Conservation (phyloP, 2,888 invertebrate species). For the Stramonita haemastoma region DNA sequence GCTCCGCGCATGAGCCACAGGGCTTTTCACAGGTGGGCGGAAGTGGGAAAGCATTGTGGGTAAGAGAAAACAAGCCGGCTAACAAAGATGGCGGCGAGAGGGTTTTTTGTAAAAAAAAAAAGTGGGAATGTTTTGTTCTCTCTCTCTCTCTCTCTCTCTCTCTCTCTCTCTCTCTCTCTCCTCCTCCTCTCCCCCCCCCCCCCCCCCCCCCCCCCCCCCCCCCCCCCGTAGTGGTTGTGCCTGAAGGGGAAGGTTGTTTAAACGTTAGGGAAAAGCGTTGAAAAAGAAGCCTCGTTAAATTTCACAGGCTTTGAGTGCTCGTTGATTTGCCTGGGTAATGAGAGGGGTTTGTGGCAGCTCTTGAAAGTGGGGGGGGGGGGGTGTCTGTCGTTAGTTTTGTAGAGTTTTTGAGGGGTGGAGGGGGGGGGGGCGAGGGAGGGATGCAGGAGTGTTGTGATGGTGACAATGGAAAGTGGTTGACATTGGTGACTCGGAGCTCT, state of each 20-base stretch:
- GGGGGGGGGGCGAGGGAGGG: neutral
- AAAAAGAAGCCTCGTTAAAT: constrained; percentile 11
- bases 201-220: no score
- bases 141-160: no score
- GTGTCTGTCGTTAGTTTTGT: no score
- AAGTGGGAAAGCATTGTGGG: constrained; percentile 24
- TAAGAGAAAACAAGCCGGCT: neutral
- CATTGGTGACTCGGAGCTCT: neutral
- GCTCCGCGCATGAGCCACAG: neutral
- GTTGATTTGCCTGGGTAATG: neutral
- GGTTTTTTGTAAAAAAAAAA: no score
- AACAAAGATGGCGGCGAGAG: constrained; percentile 18
- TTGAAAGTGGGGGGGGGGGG: no score
- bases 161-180: no score
- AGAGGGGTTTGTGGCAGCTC: neutral
- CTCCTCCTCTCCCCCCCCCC: no score
- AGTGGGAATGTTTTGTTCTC: no score
- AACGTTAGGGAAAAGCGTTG: neutral
- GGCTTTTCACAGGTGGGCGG: constrained; percentile 25
- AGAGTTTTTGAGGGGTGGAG: neutral
- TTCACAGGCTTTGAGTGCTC: constrained; percentile 20
- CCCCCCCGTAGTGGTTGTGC: no score
- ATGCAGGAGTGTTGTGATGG: neutral
- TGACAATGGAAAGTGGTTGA: constrained; percentile 3
- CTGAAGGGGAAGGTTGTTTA: neutral